A percentile compares a stretch with the other conserved stretches of the same genome.
phyloP scores from a whole-genome alignment of 2,797 vertebrate genomes.

The Enteromius unitaeniatus region DNA sequence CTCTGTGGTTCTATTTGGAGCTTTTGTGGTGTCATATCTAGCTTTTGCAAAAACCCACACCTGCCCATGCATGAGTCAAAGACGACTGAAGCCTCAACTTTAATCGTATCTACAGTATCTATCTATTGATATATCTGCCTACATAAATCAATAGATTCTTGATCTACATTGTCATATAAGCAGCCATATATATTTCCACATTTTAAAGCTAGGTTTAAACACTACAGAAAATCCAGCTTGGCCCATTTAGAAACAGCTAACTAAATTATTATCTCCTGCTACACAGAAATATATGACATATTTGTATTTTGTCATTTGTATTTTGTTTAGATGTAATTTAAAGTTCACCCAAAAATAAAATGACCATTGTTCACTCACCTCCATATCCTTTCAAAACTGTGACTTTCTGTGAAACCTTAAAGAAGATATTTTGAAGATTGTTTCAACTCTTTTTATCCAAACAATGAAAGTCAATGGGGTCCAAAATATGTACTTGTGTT shows the following conservation, averaged over 20 bases:
- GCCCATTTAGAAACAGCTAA: neutral
- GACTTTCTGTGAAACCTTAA: neutral
- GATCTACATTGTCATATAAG: neutral
- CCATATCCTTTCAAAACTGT: neutral
- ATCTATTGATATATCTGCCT: neutral
- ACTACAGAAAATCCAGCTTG: neutral
- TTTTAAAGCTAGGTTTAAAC: neutral
- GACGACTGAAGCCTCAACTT: neutral
- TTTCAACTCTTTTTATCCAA: neutral
- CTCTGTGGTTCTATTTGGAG: conserved; percentile 32
- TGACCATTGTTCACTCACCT: neutral
- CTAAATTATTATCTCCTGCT: neutral
- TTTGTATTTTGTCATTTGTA: neutral
- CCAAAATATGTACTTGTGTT: neutral
- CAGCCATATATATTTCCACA: neutral
- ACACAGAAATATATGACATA: neutral
- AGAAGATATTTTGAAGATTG: neutral
- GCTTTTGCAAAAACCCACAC: conserved; percentile 44
- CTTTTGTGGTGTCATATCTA: conserved; percentile 31
- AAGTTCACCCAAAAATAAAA: too few species aligned
- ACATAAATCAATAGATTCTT: neutral
- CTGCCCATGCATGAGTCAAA: neutral
- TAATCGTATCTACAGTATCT: neutral
- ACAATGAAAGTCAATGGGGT: neutral
- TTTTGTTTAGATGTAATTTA: too few species aligned